Conservation (phyloP, 1,140 invertebrate species). For the Notospermus geniculatus region DNA sequence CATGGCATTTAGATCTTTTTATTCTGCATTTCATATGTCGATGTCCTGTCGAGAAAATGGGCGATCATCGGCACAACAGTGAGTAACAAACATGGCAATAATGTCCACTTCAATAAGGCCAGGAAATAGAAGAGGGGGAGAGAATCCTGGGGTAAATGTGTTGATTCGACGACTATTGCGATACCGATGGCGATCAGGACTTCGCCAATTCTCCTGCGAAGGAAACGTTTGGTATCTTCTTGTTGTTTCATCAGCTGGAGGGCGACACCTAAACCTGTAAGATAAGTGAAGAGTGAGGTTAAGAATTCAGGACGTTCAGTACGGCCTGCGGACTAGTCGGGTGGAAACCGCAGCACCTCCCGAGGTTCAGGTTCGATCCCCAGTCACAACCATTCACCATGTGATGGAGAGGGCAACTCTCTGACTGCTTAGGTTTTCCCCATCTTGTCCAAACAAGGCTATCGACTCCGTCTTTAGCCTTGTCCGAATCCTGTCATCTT, state of each 20-base stretch:
- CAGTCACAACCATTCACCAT: not conserved
- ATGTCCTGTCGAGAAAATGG: not conserved
- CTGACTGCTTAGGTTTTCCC: not conserved
- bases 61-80: not conserved
- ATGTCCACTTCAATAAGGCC: not conserved
- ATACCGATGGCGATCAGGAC: not conserved
- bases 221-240: not conserved
- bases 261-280: conserved; percentile 6
- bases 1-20: too few relatives aligned
- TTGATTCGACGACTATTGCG: not conserved
- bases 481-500: too few relatives aligned
- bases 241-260: not conserved
- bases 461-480: too few relatives aligned
- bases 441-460: too few relatives aligned
- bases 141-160: not conserved
- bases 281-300: not conserved
- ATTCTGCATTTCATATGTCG: too few relatives aligned
- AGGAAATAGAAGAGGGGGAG: not conserved
- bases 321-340: too few relatives aligned
- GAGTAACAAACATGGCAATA: not conserved
- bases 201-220: not conserved
- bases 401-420: not conserved
- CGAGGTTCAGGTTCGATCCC: not conserved
- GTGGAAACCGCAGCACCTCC: too few relatives aligned
- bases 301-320: too few relatives aligned